Evolutionary conservation across 2,113 vertebrate genomes (phyloP), one percentile per base, ranked within the genome.

Genomic region (Aleadryas rufinucha): DNA sequence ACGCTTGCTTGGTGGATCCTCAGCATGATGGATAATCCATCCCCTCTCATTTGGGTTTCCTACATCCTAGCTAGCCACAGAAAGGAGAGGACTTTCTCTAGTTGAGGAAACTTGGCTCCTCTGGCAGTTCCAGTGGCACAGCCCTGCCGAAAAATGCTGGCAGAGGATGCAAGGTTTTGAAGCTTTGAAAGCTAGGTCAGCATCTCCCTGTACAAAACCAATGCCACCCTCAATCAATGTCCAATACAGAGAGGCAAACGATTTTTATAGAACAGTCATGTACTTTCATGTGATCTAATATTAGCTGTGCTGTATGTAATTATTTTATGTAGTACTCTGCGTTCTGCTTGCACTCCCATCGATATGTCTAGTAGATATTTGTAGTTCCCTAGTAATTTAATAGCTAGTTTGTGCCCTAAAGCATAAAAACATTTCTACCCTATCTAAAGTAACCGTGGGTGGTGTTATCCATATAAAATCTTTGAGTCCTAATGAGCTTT

Each of bases 401-500:
- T 96, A 97, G 93, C 93, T 94, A 94, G 95, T 95, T 97, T 97
- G 85, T 94, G 88, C 96, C 95, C 96, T 96, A 96, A 96, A 96
- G 93, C 96, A 96, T 95, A 95, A 96, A 96, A 95, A 96, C 95
- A 94, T 97, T 96, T 96, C 95, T 95, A 96, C 96, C 96, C 96
- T 97, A 96, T 95, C 95, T 96, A 96, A 96, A 96, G 95, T 97
- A 97, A 97, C 96, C 93, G 96, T 96, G 96, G 96, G 93, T 96
- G 96, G 95, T 96, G 95, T 97, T 96, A 96, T 96, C 95, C 95
- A 93, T 97, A 96, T 97, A 96, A 93, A 97, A 96, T 96, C 96
- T 97, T 96, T 94, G 95, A 96, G 93, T 96, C 96, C 96, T 97
- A 96, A 96, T 96, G 96, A 97, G 96, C 95, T 96, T 97, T 97